These are phyloP conservation scores for Drosophila ananassae DNA, from an alignment of 1,140 invertebrate genomes.

Conservation along the genomic window DNA sequence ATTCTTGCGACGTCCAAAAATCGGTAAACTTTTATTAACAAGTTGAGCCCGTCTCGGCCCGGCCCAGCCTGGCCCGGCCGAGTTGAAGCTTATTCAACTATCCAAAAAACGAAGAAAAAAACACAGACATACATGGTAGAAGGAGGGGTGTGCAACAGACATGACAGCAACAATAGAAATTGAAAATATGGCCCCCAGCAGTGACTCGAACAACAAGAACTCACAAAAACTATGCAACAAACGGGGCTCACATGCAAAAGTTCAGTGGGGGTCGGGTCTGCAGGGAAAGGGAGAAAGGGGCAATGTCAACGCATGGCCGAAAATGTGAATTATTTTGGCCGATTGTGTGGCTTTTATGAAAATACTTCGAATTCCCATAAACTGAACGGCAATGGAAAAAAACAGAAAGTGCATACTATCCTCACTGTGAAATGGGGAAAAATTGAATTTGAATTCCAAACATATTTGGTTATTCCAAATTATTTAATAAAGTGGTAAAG, in stretches of 20 bases:
- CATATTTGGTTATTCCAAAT: neutral
- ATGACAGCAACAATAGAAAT: conserved; percentile 61
- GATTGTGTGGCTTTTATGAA: conserved; percentile 58
- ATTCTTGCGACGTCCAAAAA: conserved; percentile 63
- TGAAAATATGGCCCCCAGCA: conserved; percentile 56
- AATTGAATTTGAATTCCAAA: neutral
- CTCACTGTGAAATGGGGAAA: neutral
- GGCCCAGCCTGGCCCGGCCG: conserved; percentile 1
- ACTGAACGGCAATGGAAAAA: conserved; percentile 30
- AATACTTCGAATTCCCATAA: conserved; percentile 58
- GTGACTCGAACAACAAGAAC: conserved; percentile 16
- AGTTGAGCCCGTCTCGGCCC: conserved; percentile 40
- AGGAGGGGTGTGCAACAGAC: conserved; percentile 9
- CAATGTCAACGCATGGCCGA: conserved; percentile 38
- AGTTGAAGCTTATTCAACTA: neutral
- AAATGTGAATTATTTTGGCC: conserved; percentile 70
- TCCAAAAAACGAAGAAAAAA: neutral
- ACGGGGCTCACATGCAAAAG: conserved; percentile 10
- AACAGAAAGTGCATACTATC: conserved; percentile 15
- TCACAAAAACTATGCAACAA: conserved; percentile 52
- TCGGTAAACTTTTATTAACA: conserved; percentile 79
- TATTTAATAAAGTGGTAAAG: neutral
- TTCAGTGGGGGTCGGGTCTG: neutral
- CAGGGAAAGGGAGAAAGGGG: neutral
- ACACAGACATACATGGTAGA: neutral